A percentile compares a stretch with the other conserved stretches of the same genome.
Conservation (phyloP, 2,888 invertebrate genomes). For the Tridacna gigas region DNA sequence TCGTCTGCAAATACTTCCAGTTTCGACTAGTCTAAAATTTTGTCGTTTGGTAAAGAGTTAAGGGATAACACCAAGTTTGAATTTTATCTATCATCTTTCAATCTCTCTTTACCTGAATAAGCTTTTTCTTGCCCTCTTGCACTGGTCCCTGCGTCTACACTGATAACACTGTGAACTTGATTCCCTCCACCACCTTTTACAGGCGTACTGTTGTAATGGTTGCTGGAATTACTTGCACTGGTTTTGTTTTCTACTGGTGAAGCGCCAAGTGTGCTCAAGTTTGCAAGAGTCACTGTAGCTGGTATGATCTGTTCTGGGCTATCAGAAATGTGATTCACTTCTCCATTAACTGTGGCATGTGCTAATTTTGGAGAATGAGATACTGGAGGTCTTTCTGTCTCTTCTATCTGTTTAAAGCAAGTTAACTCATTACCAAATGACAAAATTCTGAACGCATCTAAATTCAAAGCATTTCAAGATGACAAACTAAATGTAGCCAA, state of each 20-base stretch:
- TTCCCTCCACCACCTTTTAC: constrained; percentile 47
- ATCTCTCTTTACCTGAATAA: background rate
- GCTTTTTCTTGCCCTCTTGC: constrained; percentile 67
- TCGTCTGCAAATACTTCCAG: too few species aligned
- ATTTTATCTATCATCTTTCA: too few species aligned
- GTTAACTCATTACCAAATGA: too few species aligned
- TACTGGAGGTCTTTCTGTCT: constrained; percentile 49
- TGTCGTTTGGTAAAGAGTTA: too few species aligned
- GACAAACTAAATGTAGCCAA: too few species aligned
- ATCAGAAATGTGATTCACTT: constrained; percentile 14
- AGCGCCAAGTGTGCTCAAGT: constrained; percentile 58
- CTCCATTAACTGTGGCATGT: constrained; percentile 42
- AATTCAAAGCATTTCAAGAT: too few species aligned
- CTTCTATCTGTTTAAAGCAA: constrained; percentile 61
- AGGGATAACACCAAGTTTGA: too few species aligned
- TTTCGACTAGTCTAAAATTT: too few species aligned
- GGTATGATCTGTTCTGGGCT: background rate
- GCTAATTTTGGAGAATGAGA: constrained; percentile 27
- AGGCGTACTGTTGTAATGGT: constrained; percentile 64
- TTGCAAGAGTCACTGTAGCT: constrained; percentile 43
- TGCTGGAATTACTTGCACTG: constrained; percentile 70
- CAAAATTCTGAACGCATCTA: too few species aligned
- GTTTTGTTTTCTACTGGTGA: constrained; percentile 58
- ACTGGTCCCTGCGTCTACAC: constrained; percentile 79
- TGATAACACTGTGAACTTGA: constrained; percentile 77